These are phyloP conservation scores for Dryobates pubescens DNA, from an alignment of 2,797 vertebrate species.

Conservation along the genomic window DNA sequence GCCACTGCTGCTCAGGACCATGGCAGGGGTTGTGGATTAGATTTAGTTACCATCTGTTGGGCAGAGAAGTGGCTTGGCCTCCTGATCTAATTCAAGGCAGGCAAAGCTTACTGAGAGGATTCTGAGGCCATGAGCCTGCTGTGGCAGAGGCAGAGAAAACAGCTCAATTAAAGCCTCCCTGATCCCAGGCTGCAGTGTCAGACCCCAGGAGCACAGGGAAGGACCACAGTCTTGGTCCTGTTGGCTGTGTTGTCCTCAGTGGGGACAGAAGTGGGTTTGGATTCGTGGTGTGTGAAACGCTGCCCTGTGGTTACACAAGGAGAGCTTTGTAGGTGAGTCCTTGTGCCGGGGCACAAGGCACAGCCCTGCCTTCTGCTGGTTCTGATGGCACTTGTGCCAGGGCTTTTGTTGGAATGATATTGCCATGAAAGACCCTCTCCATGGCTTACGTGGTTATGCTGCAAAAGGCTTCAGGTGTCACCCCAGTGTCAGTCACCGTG, in stretches of 20 bases:
- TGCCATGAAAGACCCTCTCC: rapidly evolving
- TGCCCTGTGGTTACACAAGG: rapidly evolving
- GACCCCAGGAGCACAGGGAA: rapidly evolving
- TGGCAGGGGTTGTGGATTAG: neutral
- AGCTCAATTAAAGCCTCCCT: neutral
- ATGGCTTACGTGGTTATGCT: rapidly evolving
- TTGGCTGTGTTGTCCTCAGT: neutral
- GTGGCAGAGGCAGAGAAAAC: neutral
- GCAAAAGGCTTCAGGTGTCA: neutral
- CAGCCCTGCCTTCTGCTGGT: neutral
- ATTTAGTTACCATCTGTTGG: slow-evolving; percentile 25
- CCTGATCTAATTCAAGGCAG: slow-evolving; percentile 31
- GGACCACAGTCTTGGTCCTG: rapidly evolving
- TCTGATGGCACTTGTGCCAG: neutral
- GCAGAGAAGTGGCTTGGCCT: slow-evolving; percentile 1
- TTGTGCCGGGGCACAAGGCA: neutral
- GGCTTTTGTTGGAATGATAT: neutral
- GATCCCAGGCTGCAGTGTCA: neutral
- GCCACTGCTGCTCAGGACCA: neutral
- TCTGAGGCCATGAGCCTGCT: neutral
- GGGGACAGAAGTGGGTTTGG: neutral
- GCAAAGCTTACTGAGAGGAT: slow-evolving; percentile 34
- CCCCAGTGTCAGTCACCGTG: neutral
- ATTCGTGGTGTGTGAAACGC: rapidly evolving
- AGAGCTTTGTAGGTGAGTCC: neutral